phyloP scores from a whole-genome alignment of 2,888 invertebrate genomes.

The Amphipyra berbera region DNA sequence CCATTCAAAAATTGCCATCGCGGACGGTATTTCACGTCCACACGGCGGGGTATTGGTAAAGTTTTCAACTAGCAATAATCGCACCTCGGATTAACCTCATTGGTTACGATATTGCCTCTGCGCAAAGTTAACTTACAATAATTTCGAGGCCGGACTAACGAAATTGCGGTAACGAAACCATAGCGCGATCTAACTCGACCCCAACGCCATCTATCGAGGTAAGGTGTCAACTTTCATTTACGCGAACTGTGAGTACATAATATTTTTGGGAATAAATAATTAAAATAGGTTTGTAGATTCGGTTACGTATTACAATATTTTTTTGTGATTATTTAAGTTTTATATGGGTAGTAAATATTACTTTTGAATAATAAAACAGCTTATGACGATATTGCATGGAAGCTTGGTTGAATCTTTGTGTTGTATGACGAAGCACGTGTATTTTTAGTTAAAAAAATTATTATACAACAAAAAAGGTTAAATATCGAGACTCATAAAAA shows the following conservation, averaged over 20 bases:
- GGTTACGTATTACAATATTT: not conserved
- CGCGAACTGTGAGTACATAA: not conserved
- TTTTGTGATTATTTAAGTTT: not conserved
- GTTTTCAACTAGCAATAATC: constrained; percentile 98
- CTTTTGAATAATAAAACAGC: too few relatives aligned
- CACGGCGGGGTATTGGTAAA: constrained; percentile 91
- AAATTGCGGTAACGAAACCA: constrained; percentile 55
- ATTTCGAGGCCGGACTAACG: not conserved
- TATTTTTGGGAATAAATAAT: not conserved
- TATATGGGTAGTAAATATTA: too few relatives aligned
- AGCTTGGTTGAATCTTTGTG: too few relatives aligned
- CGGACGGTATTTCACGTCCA: constrained; percentile 87
- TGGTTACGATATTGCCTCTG: constrained; percentile 98
- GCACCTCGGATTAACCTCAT: constrained; percentile 96
- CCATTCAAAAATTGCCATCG: constrained; percentile 86
- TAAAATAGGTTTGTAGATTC: not conserved
- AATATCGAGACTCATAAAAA: constrained; percentile 2
- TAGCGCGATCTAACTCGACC: constrained; percentile 66
- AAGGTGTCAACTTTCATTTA: constrained; percentile 24
- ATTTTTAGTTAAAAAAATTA: not conserved
- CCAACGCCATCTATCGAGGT: constrained; percentile 74
- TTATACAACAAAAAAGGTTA: constrained; percentile 4
- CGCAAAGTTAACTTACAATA: constrained; percentile 92
- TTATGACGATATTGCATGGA: too few relatives aligned
- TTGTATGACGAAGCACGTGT: too few relatives aligned